phyloP scores from a whole-genome alignment of 2,797 vertebrate species.

The Linurgus olivaceus region DNA sequence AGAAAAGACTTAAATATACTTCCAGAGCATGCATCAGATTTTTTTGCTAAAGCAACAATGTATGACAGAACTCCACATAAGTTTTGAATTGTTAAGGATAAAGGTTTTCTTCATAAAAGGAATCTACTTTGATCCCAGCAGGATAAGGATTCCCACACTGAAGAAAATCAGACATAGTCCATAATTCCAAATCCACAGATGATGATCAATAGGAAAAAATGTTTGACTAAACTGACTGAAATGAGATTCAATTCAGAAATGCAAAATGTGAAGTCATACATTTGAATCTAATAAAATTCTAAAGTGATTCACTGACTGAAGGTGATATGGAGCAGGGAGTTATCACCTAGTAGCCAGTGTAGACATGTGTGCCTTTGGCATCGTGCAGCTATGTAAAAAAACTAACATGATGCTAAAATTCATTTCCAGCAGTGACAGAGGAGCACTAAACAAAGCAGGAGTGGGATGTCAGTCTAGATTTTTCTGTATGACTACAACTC shows the following conservation, averaged over 20 bases:
- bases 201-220: background rate
- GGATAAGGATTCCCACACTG: background rate
- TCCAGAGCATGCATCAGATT: background rate
- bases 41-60: background rate
- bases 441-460: background rate
- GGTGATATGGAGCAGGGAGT: background rate
- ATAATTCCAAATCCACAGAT: background rate
- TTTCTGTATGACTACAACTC: background rate
- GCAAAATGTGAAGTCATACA: background rate
- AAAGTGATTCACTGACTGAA: background rate
- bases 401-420: background rate
- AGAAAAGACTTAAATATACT: background rate
- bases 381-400: background rate
- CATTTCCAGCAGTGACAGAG: background rate
- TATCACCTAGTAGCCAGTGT: rapidly evolving
- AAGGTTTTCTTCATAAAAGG: background rate
- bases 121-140: background rate
- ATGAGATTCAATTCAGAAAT: background rate
- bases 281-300: background rate
- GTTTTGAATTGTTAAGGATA: background rate
- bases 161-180: background rate
- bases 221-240: background rate
- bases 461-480: background rate
- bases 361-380: background rate
- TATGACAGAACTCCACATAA: background rate